Evolutionary conservation across 37 sponge, comb jelly and placozoan species (phyloP), one percentile per base, ranked within the genome.

Genomic region (Tethya wilhelma): DNA sequence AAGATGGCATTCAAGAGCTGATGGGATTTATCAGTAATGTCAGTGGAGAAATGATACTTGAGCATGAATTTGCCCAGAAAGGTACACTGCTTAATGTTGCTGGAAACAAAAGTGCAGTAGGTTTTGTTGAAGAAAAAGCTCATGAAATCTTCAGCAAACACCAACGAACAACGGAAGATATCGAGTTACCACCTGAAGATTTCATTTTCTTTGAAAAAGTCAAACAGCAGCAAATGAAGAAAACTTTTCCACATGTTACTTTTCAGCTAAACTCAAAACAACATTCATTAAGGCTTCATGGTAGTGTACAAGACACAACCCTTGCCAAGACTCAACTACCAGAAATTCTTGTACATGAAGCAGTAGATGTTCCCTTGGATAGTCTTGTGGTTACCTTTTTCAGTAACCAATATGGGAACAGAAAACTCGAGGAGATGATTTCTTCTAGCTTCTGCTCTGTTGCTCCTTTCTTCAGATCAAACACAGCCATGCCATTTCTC

Each of bases 21-120:
- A 62, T 26, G 8, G 22, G 7, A n/a, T 62, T n/a, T 12, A 26
- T 26, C 28, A 26, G 28, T n/a, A 8, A 62, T 26, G 7, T 62
- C 9, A 62, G 22, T 8, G 22, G 7, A 8, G 22, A 62, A 62
- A 62, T 26, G 23, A 62, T 26, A 8, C 29, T 62, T n/a, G 28
- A 62, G 7, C 29, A 26, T n/a, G 7, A 8, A n/a, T 62, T 62
- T 62, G 22, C 63, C 22, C 8, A 26, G 23, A n/a, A 62, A n/a
- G 22, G 28, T 26, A 62, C 8, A n/a, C 22, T 62, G 29, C 63
- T 62, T 26, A 12, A 62, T n/a, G 28, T 62, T 62, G 71, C 53
- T 20, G 77, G 77, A 40, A 53, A 63, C 40, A 59, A 39, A 39
- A 1, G 26, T 36, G 44, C 38, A 23, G 64, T 77, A 44, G 44